Conservation (phyloP, 2,888 invertebrate species). For the Rotaria macrura region DNA sequence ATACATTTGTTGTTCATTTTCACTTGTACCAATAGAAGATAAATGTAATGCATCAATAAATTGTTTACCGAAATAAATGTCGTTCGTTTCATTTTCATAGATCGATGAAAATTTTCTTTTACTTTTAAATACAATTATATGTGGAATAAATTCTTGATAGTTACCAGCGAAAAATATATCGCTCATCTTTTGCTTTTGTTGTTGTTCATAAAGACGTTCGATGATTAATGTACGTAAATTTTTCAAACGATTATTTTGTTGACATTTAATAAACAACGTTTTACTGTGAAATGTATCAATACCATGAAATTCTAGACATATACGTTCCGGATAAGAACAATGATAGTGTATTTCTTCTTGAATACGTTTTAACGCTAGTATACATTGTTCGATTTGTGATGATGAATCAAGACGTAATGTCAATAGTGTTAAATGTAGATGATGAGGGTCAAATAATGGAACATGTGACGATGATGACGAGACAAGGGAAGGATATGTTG, state of each 20-base stretch:
- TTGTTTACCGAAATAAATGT: neutral
- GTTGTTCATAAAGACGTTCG: neutral
- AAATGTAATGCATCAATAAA: neutral
- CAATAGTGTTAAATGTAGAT: neutral
- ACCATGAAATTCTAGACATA: neutral
- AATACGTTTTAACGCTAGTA: neutral
- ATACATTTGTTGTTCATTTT: neutral
- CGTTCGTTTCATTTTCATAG: neutral
- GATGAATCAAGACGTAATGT: neutral
- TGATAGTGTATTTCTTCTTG: slow-evolving; percentile 17
- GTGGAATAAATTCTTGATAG: neutral
- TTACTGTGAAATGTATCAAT: slow-evolving; percentile 1
- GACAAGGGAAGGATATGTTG: neutral
- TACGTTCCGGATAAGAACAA: slow-evolving; percentile 16
- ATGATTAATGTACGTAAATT: neutral
- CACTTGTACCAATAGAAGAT: neutral
- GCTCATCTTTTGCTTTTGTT: neutral
- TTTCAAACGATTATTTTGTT: neutral
- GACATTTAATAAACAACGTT: neutral
- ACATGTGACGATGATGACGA: neutral
- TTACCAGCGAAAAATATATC: neutral
- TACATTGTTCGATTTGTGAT: neutral
- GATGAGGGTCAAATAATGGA: neutral
- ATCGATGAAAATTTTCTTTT: neutral
- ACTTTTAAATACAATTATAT: neutral